phyloP scores from a whole-genome alignment of 2,888 invertebrate genomes.

The Myopa testacea region DNA sequence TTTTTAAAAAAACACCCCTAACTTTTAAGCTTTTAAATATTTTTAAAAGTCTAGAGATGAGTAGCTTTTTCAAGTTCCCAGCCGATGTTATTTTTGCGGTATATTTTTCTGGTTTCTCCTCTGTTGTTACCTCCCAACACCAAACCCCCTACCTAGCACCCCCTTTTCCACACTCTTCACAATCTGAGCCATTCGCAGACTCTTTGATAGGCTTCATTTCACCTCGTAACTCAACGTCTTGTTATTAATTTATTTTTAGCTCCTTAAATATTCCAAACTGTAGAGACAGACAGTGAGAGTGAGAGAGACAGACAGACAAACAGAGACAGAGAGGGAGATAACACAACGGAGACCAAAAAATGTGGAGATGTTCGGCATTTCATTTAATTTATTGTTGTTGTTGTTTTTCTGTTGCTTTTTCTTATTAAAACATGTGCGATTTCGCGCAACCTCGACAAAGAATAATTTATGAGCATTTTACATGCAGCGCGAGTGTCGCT shows the following conservation, averaged over 20 bases:
- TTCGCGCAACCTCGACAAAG: constrained; percentile 12
- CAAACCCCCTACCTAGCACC: no score
- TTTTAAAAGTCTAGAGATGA: no score
- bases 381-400: background rate
- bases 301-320: background rate
- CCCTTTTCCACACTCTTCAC: background rate
- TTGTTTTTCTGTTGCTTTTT: background rate
- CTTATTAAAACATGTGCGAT: constrained; percentile 12
- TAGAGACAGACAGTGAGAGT: background rate
- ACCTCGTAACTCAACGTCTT: constrained; percentile 15
- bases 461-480: constrained; percentile 39
- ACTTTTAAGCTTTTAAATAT: no score
- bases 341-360: background rate
- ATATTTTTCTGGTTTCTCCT: no score
- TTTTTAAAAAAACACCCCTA: no score
- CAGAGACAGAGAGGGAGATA: background rate
- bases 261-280: constrained; percentile 23
- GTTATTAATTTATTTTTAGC: constrained; percentile 37
- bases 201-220: constrained; percentile 15
- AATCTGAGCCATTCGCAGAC: background rate
- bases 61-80: no score
- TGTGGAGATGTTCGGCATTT: background rate
- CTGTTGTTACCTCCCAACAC: no score
- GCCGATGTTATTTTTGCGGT: no score
- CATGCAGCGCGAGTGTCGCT: constrained; percentile 18